Conservation (phyloP, 2,888 invertebrate species). For the Drosophila vallismaia region DNA sequence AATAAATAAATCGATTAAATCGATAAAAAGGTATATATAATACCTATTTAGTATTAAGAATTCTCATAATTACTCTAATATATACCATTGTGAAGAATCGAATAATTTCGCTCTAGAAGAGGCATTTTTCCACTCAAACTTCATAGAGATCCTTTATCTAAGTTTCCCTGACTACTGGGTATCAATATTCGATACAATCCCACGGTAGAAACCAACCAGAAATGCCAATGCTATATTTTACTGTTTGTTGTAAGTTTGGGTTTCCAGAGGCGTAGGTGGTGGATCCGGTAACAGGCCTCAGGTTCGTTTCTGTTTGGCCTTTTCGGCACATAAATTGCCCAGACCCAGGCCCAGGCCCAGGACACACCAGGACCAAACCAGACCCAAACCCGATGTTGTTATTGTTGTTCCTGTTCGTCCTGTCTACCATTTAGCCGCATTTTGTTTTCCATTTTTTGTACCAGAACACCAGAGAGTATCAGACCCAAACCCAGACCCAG, state of each 20-base stretch:
- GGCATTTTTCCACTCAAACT: too few species aligned
- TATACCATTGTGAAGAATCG: too few species aligned
- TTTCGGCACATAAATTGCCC: slow-evolving; percentile 73
- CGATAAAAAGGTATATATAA: too few species aligned
- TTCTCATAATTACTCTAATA: too few species aligned
- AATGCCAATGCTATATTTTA: background rate
- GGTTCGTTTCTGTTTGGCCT: slow-evolving; percentile 54
- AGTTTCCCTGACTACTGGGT: background rate
- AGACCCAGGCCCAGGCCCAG: slow-evolving; percentile 11
- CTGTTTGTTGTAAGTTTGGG: slow-evolving; percentile 3
- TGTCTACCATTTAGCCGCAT: slow-evolving; percentile 75
- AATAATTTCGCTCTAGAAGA: too few species aligned
- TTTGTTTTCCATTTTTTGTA: slow-evolving; percentile 45
- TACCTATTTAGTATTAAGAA: too few species aligned
- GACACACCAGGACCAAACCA: slow-evolving; percentile 18
- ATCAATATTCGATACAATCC: background rate
- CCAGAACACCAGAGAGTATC: too few species aligned
- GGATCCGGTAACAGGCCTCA: slow-evolving; percentile 40
- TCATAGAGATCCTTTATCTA: too few species aligned
- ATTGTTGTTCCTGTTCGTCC: slow-evolving; percentile 37
- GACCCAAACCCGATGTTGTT: slow-evolving; percentile 19
- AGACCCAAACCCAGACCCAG: too few species aligned
- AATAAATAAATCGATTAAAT: background rate
- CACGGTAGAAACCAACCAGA: background rate
- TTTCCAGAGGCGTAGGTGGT: slow-evolving; percentile 3